phyloP scores from a whole-genome alignment of 2,113 vertebrate genomes.

The Opisthocomus hoazin region DNA sequence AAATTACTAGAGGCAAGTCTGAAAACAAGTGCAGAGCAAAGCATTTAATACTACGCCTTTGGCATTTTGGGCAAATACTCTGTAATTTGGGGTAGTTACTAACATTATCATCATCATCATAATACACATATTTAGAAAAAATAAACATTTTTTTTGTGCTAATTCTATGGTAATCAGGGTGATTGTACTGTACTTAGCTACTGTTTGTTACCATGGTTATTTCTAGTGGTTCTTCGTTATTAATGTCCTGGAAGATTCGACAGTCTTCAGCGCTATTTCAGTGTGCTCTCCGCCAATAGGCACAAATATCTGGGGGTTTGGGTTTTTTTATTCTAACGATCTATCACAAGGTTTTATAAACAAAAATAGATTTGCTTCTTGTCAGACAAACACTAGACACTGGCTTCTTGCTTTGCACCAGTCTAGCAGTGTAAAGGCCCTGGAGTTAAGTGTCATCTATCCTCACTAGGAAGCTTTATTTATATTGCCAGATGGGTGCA shows the following conservation, averaged over 20 bases:
- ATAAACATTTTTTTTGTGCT: conserved; percentile 80
- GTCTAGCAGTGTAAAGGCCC: conserved; percentile 29
- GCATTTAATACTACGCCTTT: conserved; percentile 40
- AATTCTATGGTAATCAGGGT: conserved; percentile 78
- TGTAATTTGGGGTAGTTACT: conserved; percentile 63
- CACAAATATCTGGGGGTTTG: not conserved
- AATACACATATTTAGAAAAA: conserved; percentile 70
- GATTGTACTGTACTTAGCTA: conserved; percentile 74
- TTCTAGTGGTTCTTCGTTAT: conserved; percentile 70
- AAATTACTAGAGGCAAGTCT: conserved; percentile 44
- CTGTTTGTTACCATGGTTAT: conserved; percentile 79
- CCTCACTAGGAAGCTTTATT: conserved; percentile 24
- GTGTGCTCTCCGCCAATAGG: conserved; percentile 20
- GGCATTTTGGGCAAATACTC: conserved; percentile 46
- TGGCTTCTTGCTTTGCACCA: not conserved
- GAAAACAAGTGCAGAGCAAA: conserved; percentile 63
- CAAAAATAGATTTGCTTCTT: conserved; percentile 46
- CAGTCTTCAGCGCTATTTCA: conserved; percentile 45
- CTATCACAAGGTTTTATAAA: not conserved
- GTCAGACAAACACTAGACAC: not conserved
- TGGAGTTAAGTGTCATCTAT: conserved; percentile 12
- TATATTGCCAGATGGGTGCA: conserved; percentile 30
- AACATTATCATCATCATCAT: conserved; percentile 62
- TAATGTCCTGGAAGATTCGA: conserved; percentile 68
- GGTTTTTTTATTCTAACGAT: conserved; percentile 11